phyloP scores from a whole-genome alignment of 2,797 vertebrate genomes.

The Lepilemur septentrionalis region DNA sequence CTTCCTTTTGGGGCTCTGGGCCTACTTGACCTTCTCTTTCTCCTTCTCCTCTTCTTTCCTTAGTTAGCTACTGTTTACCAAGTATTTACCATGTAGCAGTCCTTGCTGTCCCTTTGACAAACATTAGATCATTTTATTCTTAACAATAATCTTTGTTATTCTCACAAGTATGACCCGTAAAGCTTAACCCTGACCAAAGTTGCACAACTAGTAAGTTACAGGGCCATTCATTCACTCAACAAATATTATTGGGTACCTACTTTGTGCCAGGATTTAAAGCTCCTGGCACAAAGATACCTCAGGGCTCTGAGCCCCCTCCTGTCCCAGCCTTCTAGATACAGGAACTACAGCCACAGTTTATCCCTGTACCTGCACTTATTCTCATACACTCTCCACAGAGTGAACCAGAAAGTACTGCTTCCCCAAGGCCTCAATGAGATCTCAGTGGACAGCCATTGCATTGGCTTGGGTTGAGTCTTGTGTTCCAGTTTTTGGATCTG shows the following conservation, averaged over 20 bases:
- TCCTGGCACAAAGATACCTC: neutral
- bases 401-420: neutral
- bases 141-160: constrained; percentile 50
- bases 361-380: neutral
- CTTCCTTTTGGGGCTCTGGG: neutral
- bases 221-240: neutral
- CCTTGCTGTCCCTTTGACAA: neutral
- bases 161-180: neutral
- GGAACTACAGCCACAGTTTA: neutral
- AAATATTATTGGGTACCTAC: neutral
- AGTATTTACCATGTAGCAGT: neutral
- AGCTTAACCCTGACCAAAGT: constrained; percentile 35
- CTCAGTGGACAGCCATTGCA: neutral
- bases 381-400: neutral
- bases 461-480: neutral
- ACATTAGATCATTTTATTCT: constrained; percentile 50
- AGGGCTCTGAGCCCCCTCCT: neutral
- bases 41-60: neutral
- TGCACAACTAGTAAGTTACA: neutral
- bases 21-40: neutral
- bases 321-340: neutral
- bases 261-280: constrained; percentile 25
- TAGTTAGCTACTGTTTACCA: neutral
- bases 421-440: neutral
- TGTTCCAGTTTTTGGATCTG: neutral